Evolutionary conservation across 1,140 invertebrate genomes (phyloP), one percentile per base, ranked within the genome.

Genomic region (Zaprionus inermis): DNA sequence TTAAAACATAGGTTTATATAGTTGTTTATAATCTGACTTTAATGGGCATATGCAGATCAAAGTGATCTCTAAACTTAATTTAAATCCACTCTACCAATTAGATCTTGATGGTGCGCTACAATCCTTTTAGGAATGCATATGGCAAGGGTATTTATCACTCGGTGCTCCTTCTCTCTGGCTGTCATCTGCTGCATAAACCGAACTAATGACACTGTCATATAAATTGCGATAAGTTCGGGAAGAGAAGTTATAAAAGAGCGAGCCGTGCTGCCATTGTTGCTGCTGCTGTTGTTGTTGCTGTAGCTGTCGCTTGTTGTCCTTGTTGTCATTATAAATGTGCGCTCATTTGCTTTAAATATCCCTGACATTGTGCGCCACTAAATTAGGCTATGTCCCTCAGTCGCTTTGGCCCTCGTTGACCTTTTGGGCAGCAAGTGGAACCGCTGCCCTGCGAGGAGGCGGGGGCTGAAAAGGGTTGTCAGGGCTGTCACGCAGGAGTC

Each of bases 291-390:
- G 14, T 44, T 63, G 60, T 66, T 18, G 14, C 36, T 55, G 22
- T 12, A 30, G 32, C 28, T 57, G 70, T 44, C 68, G 44, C 22
- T 55, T 59, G 64, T 77, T 63, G 74, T 71, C 72, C 76, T 86
- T 79, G 79, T 88, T 88, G 80, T 84, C 84, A 84, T 88, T 88
- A 88, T 88, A 78, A 88, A 88, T 88, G 84, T 88, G 80, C 80
- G 74, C 84, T 88, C 85, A 88, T 88, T 88, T 88, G 84, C 80
- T 76, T 88, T 88, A 86, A 86, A 88, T 88, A 88, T 79, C 72
- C 76, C 73, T 64, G 76, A 86, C 79, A 88, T 89, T 88, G 73
- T 79, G 84, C 67, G 75, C 76, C 73, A 83, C 66, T 88, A 88
- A 88, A 83, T 86, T 79, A 83, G 83, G 84, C 80, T 63, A 68